Conservation (phyloP, 2,113 vertebrate genomes). For the crab-eating macaque (Macaca fascicularis) region DNA sequence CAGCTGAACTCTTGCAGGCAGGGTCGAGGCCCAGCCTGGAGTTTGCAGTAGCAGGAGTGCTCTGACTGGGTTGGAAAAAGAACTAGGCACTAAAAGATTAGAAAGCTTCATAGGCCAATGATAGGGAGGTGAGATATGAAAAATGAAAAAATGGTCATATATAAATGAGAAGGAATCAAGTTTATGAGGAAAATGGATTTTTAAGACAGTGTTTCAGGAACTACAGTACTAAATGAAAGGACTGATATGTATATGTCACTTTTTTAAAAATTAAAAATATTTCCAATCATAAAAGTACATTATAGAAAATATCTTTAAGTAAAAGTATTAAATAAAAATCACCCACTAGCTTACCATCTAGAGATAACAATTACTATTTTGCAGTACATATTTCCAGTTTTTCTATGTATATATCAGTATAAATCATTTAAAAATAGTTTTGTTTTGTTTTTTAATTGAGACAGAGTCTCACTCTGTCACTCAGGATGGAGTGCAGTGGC, state of each 20-base stretch:
- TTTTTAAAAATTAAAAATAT: not conserved
- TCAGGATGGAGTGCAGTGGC: too few relatives aligned
- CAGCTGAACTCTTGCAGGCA: not conserved
- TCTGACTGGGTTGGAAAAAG: not conserved
- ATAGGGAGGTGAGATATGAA: not conserved
- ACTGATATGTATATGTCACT: not conserved
- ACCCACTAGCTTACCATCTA: not conserved
- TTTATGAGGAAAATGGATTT: not conserved
- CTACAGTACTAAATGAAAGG: not conserved
- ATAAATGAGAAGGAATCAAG: not conserved
- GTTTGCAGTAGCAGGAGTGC: not conserved
- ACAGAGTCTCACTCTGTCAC: too few relatives aligned
- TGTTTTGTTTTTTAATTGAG: too few relatives aligned
- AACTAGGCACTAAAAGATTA: not conserved
- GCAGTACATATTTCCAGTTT: not conserved
- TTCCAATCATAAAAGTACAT: conserved; percentile 13
- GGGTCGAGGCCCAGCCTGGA: not conserved
- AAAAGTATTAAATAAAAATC: not conserved
- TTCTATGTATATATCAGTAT: not conserved
- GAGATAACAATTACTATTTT: conserved; percentile 13
- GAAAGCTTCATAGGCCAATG: not conserved
- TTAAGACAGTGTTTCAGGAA: not conserved
- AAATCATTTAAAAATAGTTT: not conserved
- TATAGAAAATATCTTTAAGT: not conserved
- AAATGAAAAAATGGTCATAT: not conserved